A percentile compares a stretch with the other conserved stretches of the same genome.
These are phyloP conservation scores for Chaetorhynchus papuensis DNA, from an alignment of 2,113 vertebrate species.

Conservation along the genomic window DNA sequence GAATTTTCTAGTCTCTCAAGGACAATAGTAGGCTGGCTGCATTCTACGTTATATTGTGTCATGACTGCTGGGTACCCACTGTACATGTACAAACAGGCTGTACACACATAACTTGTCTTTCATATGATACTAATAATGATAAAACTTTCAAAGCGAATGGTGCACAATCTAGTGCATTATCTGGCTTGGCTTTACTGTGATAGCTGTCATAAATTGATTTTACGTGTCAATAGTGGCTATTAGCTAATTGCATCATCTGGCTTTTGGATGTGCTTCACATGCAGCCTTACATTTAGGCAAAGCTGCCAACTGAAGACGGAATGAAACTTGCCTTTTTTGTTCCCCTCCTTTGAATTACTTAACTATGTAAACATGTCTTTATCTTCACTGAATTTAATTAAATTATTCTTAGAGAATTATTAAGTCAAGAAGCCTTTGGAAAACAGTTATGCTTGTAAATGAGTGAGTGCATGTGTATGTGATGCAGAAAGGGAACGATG, in stretches of 20 bases:
- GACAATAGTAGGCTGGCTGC: neutral
- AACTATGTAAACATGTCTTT: conserved; percentile 32
- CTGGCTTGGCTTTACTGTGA: conserved; percentile 3
- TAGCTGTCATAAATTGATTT: conserved; percentile 45
- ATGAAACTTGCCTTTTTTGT: neutral
- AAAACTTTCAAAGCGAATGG: neutral
- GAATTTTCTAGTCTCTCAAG: conserved; percentile 40
- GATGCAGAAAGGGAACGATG: neutral
- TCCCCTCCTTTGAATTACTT: conserved; percentile 35
- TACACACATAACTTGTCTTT: neutral
- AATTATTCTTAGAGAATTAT: conserved; percentile 46
- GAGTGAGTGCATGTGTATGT: neutral
- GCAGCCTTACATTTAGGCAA: conserved; percentile 26
- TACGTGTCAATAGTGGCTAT: conserved; percentile 3
- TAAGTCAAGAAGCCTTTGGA: conserved; percentile 3
- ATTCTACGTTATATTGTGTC: neutral
- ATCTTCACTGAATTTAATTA: conserved; percentile 44
- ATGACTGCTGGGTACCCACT: neutral
- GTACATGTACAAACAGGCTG: neutral
- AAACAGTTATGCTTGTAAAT: conserved; percentile 23
- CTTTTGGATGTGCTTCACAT: neutral
- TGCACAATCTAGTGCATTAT: neutral
- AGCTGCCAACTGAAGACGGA: neutral
- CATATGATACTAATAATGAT: neutral
- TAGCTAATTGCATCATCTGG: conserved; percentile 23